phyloP scores from a whole-genome alignment of 1,140 invertebrate genomes.

The Leptopilina clavipes region DNA sequence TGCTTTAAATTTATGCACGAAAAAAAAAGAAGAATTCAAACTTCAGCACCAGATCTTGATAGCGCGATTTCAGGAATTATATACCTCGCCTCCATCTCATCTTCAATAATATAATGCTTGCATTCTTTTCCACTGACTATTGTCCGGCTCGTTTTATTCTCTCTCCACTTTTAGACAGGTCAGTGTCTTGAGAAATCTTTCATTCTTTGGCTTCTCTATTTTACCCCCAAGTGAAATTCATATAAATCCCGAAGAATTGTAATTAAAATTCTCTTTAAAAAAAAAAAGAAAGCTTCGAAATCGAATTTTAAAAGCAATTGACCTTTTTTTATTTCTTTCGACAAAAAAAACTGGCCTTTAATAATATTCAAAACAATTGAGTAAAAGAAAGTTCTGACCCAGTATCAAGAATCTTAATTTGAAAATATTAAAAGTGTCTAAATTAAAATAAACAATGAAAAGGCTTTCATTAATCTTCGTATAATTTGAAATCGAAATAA shows the following conservation, averaged over 20 bases:
- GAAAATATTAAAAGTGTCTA: too few species aligned
- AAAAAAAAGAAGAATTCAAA: slow-evolving; percentile 5
- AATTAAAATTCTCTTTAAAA: background rate
- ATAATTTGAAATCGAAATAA: too few species aligned
- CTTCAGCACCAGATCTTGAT: slow-evolving; percentile 22
- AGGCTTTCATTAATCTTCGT: too few species aligned
- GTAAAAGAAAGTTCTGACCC: background rate
- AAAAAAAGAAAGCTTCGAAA: background rate
- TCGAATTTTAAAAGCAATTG: slow-evolving; percentile 3
- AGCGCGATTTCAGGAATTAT: slow-evolving; percentile 30
- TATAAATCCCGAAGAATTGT: background rate
- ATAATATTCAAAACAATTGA: background rate
- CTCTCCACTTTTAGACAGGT: background rate
- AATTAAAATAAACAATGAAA: too few species aligned
- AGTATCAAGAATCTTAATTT: background rate
- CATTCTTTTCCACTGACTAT: slow-evolving; percentile 23
- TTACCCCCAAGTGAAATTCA: background rate
- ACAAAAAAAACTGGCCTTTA: background rate
- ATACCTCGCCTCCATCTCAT: slow-evolving; percentile 18
- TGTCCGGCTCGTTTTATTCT: background rate
- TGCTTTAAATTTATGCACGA: slow-evolving; percentile 22
- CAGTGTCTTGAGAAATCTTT: slow-evolving; percentile 8
- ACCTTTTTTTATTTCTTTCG: background rate
- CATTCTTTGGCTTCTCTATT: background rate
- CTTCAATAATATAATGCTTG: slow-evolving; percentile 26